A percentile compares a stretch with the other conserved stretches of the same genome.
phyloP scores from a whole-genome alignment of 2,113 vertebrate species.

The Benitochromis conjunctus region DNA sequence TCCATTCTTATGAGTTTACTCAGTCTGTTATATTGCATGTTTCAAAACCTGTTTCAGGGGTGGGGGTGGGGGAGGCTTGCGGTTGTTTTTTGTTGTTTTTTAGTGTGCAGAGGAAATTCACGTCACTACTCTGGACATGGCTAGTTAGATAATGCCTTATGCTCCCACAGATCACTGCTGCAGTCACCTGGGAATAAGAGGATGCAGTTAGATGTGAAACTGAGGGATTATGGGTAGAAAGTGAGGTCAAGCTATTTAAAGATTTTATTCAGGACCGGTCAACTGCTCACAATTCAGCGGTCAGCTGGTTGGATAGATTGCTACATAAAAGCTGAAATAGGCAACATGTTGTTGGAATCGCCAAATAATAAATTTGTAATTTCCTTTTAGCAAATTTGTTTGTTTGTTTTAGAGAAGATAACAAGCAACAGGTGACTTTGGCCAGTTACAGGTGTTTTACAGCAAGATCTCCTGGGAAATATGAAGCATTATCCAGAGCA shows the following conservation, averaged over 20 bases:
- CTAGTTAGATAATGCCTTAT: conserved; percentile 39
- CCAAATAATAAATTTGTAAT: neutral
- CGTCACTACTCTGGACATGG: conserved; percentile 17
- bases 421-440: neutral
- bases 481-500: neutral
- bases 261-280: conserved; percentile 34
- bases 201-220: conserved; percentile 21
- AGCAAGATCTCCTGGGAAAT: neutral
- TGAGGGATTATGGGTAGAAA: conserved; percentile 32
- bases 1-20: neutral
- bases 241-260: conserved; percentile 46
- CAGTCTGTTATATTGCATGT: neutral
- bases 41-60: neutral
- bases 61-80: no score
- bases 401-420: neutral
- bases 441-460: neutral
- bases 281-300: conserved; percentile 13
- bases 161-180: conserved; percentile 41
- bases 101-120: conserved; percentile 3
- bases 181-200: conserved; percentile 37
- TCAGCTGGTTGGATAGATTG: neutral
- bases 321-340: neutral
- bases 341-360: neutral
- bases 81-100: neutral
- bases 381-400: neutral